Conservation (phyloP, 2,113 vertebrate genomes). For the Spermophilus dauricus region DNA sequence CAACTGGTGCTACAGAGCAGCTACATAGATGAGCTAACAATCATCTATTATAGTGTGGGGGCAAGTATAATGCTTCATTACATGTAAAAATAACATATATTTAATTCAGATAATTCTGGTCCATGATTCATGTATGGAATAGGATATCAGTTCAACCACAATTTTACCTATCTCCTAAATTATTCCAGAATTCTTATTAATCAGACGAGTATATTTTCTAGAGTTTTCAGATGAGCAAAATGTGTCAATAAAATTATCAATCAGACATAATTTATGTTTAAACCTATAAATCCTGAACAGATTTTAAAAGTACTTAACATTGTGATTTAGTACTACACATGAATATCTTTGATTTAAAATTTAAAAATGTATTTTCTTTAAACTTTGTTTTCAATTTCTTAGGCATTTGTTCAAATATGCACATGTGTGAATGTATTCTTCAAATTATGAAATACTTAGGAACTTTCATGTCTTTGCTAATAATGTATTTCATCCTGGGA, state of each 20-base stretch:
- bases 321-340: not conserved
- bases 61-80: not conserved
- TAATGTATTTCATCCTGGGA: not conserved
- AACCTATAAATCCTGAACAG: not conserved
- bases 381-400: not conserved
- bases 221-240: constrained; percentile 34
- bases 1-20: not conserved
- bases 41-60: not conserved
- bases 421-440: not conserved
- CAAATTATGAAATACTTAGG: not conserved
- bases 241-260: not conserved
- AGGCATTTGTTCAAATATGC: not conserved
- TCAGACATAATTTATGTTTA: not conserved
- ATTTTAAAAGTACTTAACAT: constrained; percentile 6
- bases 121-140: not conserved
- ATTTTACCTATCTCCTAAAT: not conserved
- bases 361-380: not conserved
- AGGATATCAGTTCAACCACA: not conserved
- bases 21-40: not conserved
- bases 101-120: not conserved
- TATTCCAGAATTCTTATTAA: not conserved
- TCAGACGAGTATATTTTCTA: not conserved
- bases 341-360: not conserved
- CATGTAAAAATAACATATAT: not conserved
- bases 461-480: not conserved